Evolutionary conservation across 2,797 vertebrate species (phyloP).

Genomic region (Orientallactaga sibirica): DNA sequence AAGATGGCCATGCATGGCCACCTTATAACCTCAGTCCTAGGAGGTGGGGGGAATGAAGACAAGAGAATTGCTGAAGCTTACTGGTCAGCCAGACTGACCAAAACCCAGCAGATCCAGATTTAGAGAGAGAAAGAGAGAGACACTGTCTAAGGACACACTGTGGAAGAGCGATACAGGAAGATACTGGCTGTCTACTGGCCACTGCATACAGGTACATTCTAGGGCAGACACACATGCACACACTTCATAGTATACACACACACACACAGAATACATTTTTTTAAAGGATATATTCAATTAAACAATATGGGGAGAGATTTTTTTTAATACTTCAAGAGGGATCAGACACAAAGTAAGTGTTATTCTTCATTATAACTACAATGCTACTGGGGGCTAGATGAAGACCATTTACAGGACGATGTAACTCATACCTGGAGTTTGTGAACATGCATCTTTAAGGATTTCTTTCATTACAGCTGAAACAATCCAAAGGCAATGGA

Average conservation of each 20-base stretch:
- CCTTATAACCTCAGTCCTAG: neutral
- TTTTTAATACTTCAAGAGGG: constrained; percentile 21
- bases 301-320: neutral
- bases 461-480: constrained; percentile 88
- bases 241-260: neutral
- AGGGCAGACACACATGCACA: no score
- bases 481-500: constrained; percentile 90
- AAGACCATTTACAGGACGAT: rapidly evolving
- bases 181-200: neutral
- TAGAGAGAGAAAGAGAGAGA: neutral
- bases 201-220: no score
- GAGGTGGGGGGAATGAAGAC: neutral
- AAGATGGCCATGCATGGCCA: neutral
- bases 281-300: constrained; percentile 16
- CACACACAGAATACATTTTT: neutral
- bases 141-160: neutral
- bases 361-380: constrained; percentile 3
- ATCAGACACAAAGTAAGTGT: neutral
- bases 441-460: constrained; percentile 84
- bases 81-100: neutral
- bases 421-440: constrained; percentile 84
- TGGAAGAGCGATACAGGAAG: neutral
- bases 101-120: neutral
- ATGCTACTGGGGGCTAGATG: constrained; percentile 30
- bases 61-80: neutral